Base-by-base conservation (phyloP, 1,140 invertebrate genomes). In the Conus ventricosus region DNA sequence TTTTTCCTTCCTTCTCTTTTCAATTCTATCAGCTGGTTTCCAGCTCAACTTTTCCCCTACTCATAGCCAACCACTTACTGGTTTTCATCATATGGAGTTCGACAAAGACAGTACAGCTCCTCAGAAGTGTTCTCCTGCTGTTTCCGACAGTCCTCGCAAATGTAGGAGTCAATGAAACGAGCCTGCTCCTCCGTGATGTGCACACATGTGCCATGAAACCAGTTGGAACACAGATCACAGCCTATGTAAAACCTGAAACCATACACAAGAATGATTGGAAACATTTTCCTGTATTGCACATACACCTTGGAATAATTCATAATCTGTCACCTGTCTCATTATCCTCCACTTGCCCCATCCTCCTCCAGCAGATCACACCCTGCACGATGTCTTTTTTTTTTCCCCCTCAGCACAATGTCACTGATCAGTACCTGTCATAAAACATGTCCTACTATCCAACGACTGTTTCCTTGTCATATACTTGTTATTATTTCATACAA, bases 191-290 rank as follows among this genome's bases (percentile, higher is more conserved):
- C 98, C 55, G 99, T 95, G 93, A 99, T 98, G 25, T 98, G 98
- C 13, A 99, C 98, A 95, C 99, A 99, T 82, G 97, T 96, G 8
- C 99, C 99, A 95, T 99, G 99, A 95, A 99, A 99, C 99, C 99
- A 99, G 95, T 99, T 98, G 95, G 99, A 98, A 96, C 99, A 99
- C 87, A 97, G 97, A 95, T 99, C 99, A 95, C 99, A 99, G 93
- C 98, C 99, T 93, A 99, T 99, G 95, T 99, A 99, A 95, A 99
- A 99, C 94, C 98, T 98, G 93, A 5, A 39, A 39, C 39, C 39
- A 39, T 39, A 39, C 39, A 39, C 39, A 39, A 39, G 39, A 39
- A 89, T 90, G 39, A 39, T 39, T 39, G 39, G 39, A 39, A 39
- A 39, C 39, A 39, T 39, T 39, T 39, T 39, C 39, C 39, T 39